These are phyloP conservation scores for Accipiter virgatus DNA, from an alignment of 2,113 vertebrate species.

Conservation along the genomic window DNA sequence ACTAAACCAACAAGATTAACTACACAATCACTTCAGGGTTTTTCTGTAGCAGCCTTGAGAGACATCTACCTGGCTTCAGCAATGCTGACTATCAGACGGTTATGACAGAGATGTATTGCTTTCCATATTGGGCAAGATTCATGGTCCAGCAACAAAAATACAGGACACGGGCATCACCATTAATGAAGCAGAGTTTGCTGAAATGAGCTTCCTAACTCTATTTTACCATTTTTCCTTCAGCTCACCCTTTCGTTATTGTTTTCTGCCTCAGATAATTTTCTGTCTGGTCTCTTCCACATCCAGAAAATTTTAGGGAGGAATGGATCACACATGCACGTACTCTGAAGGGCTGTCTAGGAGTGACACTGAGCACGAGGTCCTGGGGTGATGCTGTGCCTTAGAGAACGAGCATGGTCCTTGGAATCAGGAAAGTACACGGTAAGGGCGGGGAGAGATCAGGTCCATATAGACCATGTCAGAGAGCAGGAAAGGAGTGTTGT, in stretches of 20 bases:
- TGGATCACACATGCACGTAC: background rate
- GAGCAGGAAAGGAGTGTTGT: background rate
- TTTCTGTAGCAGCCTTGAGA: background rate
- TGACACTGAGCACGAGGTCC: rapidly evolving
- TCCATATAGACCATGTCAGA: background rate
- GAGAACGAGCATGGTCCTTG: background rate
- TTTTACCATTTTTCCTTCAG: background rate
- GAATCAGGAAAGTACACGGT: background rate
- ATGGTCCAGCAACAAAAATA: background rate
- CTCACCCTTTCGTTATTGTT: background rate
- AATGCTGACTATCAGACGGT: background rate
- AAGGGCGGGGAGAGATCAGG: background rate
- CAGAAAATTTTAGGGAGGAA: background rate
- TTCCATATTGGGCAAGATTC: background rate
- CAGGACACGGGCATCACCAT: background rate
- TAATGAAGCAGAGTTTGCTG: background rate
- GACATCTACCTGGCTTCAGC: background rate
- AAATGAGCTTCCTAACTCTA: background rate
- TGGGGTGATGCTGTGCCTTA: background rate
- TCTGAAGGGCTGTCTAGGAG: background rate
- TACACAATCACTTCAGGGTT: background rate
- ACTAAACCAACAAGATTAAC: conserved; percentile 65
- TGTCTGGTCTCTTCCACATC: background rate
- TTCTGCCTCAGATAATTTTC: background rate
- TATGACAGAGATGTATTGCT: background rate